A percentile compares a stretch with the other conserved stretches of the same genome.
Evolutionary conservation across 1,140 invertebrate genomes (phyloP).

Genomic region (Anastrepha obliqua): DNA sequence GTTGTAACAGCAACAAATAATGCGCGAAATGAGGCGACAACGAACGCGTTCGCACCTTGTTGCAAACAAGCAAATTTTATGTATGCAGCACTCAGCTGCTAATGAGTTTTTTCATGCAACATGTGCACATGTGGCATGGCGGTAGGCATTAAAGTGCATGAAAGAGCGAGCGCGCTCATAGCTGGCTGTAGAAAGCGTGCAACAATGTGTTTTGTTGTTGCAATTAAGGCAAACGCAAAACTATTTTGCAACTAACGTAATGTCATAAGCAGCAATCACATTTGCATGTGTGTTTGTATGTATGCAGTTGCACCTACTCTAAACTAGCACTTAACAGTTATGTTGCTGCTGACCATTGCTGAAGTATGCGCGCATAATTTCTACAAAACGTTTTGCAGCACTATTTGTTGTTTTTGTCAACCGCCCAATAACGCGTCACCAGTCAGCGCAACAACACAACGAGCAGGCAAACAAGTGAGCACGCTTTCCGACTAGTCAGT

Average conservation of each 20-base stretch:
- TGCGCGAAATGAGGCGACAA: constrained; percentile 47
- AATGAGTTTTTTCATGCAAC: constrained; percentile 38
- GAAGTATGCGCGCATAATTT: background rate
- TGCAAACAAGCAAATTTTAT: constrained; percentile 32
- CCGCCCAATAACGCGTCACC: background rate
- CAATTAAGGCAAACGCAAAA: constrained; percentile 27
- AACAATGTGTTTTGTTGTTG: constrained; percentile 26
- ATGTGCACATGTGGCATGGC: background rate
- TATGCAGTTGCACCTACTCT: background rate
- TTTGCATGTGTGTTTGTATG: background rate
- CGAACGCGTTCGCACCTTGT: constrained; percentile 34
- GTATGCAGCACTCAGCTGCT: background rate
- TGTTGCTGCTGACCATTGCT: background rate
- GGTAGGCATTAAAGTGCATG: background rate
- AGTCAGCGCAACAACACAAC: background rate
- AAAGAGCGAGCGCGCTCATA: too few relatives aligned
- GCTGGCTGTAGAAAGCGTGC: background rate
- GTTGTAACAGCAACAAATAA: constrained; percentile 38
- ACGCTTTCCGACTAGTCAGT: background rate
- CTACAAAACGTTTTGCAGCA: constrained; percentile 18
- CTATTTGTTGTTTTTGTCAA: background rate
- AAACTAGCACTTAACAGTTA: background rate
- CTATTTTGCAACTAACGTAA: background rate
- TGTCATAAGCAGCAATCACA: background rate
- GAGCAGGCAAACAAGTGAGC: background rate